Evolutionary conservation across 2,888 invertebrate genomes (phyloP).

Genomic region (Andrena hattorfiana): DNA sequence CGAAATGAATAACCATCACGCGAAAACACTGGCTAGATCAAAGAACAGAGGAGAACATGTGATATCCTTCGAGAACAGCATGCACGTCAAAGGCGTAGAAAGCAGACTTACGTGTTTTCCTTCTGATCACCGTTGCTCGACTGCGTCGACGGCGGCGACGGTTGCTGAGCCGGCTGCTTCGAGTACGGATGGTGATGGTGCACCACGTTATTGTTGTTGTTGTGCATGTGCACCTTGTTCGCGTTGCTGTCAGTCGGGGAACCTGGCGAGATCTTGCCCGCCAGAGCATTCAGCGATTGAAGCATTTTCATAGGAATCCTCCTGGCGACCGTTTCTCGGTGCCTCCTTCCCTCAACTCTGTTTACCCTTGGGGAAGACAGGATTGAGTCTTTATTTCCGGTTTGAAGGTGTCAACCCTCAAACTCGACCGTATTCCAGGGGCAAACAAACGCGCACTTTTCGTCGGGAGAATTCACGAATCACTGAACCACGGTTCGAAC

Average conservation of each 20-base stretch:
- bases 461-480: neutral
- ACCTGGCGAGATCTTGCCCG: constrained; percentile 95
- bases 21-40: neutral
- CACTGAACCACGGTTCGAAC: constrained; percentile 6
- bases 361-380: constrained; percentile 73
- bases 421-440: constrained; percentile 57
- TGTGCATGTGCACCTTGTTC: constrained; percentile 88
- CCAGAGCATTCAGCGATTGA: constrained; percentile 94
- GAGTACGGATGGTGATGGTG: constrained; percentile 80
- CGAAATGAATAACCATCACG: neutral
- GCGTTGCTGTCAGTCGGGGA: constrained; percentile 89
- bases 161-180: constrained; percentile 80
- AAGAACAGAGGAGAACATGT: neutral
- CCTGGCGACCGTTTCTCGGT: constrained; percentile 73
- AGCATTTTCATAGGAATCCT: constrained; percentile 88
- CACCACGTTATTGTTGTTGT: constrained; percentile 83
- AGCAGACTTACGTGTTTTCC: constrained; percentile 82
- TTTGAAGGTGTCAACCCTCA: constrained; percentile 75
- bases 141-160: constrained; percentile 70
- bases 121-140: constrained; percentile 82
- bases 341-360: constrained; percentile 73
- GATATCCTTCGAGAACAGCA: neutral
- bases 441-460: constrained; percentile 13
- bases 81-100: neutral
- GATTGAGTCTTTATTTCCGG: constrained; percentile 66